These are phyloP conservation scores for Lepidocyrtoides sp. DNA, from an alignment of 2,888 invertebrate species.

Conservation along the genomic window DNA sequence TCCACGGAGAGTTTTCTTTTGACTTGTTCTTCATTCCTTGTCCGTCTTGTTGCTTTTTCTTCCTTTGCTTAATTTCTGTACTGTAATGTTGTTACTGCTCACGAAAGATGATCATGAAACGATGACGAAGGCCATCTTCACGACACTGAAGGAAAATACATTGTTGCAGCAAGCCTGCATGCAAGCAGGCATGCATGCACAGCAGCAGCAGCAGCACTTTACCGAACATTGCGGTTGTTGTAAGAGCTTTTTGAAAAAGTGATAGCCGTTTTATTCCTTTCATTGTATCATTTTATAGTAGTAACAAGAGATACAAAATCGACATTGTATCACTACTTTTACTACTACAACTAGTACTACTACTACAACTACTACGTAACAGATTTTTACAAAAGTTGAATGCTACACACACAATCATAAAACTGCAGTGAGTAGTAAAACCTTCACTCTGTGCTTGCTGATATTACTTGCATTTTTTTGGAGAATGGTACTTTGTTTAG, in stretches of 20 bases:
- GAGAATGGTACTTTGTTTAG: constrained; percentile 22
- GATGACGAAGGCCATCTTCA: constrained; percentile 60
- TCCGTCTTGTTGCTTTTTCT: background rate
- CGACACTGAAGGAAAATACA: background rate
- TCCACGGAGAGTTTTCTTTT: background rate
- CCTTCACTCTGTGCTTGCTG: background rate
- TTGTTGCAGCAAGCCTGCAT: too few species aligned
- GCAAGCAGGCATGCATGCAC: too few species aligned
- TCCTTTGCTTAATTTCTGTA: constrained; percentile 12
- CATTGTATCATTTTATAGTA: too few species aligned
- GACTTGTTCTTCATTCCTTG: background rate
- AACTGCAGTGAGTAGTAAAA: too few species aligned
- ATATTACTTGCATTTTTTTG: background rate
- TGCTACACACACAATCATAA: too few species aligned
- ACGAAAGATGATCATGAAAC: constrained; percentile 65
- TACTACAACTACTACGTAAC: background rate
- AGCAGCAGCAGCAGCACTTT: too few species aligned
- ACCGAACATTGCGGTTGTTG: constrained; percentile 14
- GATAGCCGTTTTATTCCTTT: too few species aligned
- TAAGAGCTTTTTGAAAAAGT: too few species aligned
- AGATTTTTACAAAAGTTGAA: too few species aligned
- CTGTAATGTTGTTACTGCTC: background rate
- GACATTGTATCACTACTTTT: background rate
- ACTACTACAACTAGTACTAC: too few species aligned
- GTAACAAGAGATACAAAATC: too few species aligned